Conservation (phyloP, 2,888 invertebrate species). For the Andrena flavipes region DNA sequence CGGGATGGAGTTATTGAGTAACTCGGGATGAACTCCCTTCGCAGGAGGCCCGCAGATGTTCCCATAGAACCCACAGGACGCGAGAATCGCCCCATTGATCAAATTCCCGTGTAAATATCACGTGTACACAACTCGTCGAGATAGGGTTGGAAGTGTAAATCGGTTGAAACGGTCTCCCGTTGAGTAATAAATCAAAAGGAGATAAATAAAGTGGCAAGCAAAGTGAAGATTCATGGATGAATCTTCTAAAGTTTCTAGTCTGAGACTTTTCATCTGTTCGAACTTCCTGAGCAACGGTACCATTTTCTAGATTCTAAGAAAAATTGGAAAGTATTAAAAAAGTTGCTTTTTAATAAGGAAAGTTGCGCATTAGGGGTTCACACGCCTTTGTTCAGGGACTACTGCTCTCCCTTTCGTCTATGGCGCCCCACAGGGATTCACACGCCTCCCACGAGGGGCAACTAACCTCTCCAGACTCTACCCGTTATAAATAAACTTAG, state of each 20-base stretch:
- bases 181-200: slow-evolving; percentile 21
- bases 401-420: background rate
- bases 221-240: slow-evolving; percentile 12
- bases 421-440: background rate
- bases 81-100: slow-evolving; percentile 27
- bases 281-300: background rate
- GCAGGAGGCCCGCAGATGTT: slow-evolving; percentile 15
- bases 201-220: slow-evolving; percentile 28
- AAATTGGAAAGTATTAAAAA: too few species aligned
- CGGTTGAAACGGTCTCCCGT: background rate
- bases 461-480: too few species aligned
- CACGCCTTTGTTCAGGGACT: background rate
- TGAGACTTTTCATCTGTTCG: background rate
- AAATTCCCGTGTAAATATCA: slow-evolving; percentile 28
- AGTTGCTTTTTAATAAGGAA: background rate
- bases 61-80: slow-evolving; percentile 1
- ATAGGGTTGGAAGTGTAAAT: slow-evolving; percentile 18
- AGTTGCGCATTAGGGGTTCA: background rate
- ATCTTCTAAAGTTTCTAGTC: background rate
- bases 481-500: too few species aligned
- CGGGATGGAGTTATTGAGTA: background rate
- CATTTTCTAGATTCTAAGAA: background rate
- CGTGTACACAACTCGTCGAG: slow-evolving; percentile 9
- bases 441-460: background rate
- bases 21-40: background rate